Evolutionary conservation across 2,113 vertebrate species (phyloP), one percentile per base, ranked within the genome.

Genomic region (Lutjanus erythropterus): DNA sequence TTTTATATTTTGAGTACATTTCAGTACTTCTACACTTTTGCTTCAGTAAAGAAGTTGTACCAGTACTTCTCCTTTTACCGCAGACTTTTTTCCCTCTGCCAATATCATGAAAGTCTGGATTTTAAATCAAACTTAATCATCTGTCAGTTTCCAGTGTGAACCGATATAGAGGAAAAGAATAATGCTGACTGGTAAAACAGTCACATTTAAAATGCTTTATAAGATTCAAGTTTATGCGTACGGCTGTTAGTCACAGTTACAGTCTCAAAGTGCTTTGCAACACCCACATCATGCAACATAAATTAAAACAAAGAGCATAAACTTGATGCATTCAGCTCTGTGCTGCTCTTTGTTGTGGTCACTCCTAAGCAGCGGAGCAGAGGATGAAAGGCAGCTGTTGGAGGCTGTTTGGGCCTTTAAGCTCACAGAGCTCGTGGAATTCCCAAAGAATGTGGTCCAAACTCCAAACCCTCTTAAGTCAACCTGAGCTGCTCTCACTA

Each of bases 381-480:
- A 66, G 81, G 88, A 89, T 91, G 84, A 90, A 93, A 90, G 66
- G 87, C 76, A 53, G 64, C 85, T 69, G 84, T 81, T 83, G 73
- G 86, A 86, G 58, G 35, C 76, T 86, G 81, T 90, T 90, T 86
- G 80, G 71, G 53, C 66, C 73, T 86, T 88, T 90, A 88, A 91
- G 88, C 88, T 88, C 78, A 66, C 62, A 72, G 89, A 91, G 81
- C 81, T 87, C 14, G 50, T 76, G 86, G 88, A 94, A 91, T 91
- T 92, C 88, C 66, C 61, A 67, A 85, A 86, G 88, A 93, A 94
- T 92, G 86, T 60, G 75, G 71, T 92, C 81, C 89, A 89, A 90
- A 92, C 89, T 90, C 86, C 88, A 90, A 93, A 86, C 75, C 87
- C 80, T 88, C 76, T 89, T 91, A 92, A 93, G 75, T 83, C 80